Conservation (phyloP, 2,888 invertebrate species). For the Tipula vernalis region DNA sequence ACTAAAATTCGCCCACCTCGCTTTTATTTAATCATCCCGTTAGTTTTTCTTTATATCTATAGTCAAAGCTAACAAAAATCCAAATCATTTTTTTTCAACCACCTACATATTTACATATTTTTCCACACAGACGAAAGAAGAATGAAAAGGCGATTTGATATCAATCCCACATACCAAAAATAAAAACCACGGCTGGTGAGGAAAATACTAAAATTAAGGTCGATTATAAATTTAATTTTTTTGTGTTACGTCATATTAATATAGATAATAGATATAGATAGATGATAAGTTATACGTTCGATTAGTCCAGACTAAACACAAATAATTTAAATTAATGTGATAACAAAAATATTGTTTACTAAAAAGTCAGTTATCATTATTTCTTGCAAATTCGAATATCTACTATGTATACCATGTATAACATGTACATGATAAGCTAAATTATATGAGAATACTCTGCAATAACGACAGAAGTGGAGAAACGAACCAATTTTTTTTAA, state of each 20-base stretch:
- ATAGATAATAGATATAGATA: not conserved
- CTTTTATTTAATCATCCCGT: not conserved
- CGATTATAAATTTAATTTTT: not conserved
- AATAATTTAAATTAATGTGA: not conserved
- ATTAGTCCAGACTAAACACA: not conserved
- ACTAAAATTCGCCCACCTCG: not conserved
- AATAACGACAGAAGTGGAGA: too few relatives aligned
- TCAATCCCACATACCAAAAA: not conserved
- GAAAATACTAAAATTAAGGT: not conserved
- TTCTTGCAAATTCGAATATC: too few relatives aligned
- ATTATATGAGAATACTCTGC: too few relatives aligned
- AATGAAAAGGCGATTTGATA: not conserved
- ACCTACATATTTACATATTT: not conserved
- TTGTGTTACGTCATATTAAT: too few relatives aligned
- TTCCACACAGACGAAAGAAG: not conserved
- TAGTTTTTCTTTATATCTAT: not conserved
- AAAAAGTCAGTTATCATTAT: not conserved
- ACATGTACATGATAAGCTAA: too few relatives aligned
- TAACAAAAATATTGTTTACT: too few relatives aligned
- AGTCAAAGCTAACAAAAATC: not conserved
- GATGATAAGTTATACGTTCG: not conserved
- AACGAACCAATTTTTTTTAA: too few relatives aligned
- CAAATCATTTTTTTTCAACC: not conserved
- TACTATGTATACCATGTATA: too few relatives aligned
- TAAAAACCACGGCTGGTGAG: not conserved